Evolutionary conservation across 2,797 vertebrate species (phyloP), one percentile per base, ranked within the genome.

Genomic region (Diplodus sargus): DNA sequence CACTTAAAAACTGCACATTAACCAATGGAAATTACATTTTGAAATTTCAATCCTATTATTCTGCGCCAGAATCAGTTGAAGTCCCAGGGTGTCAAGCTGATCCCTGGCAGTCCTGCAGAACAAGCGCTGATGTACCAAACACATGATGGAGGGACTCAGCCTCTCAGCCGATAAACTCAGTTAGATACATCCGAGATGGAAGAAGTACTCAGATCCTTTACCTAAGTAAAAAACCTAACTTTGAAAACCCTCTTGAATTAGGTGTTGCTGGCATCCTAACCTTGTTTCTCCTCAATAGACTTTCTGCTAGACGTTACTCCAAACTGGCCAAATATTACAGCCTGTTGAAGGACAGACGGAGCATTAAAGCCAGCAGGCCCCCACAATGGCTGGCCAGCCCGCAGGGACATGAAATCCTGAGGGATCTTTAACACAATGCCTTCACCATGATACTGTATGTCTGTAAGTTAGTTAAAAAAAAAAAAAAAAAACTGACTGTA

Each of bases 61-160:
- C n/a, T 66, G 23, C 16, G 17, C 75, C 25, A 93, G 93, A 92
- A 77, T 54, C 87, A 87, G 78, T 94, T 94, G 70, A 92, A 88
- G 75, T 89, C 91, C 15, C 92, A 94, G 76, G 91, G 94, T 16
- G 75, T 76, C 49, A 87, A 69, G 48, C 79, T 94, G 82, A 82
- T 92, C 25, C 90, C 92, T 1, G 91, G 92, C 15, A 59, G 18
- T 51, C 66, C 84, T 12, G 72, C 68, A 20, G 87, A 92, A 15
- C 90, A 91, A 78, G 91, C 92, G 0, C 34, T 88, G n/a, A 88
- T 89, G 78, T 90, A 83, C 76, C 92, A 94, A 49, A n/a, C 88
- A 85, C 43, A 87, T 89, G 86, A 90, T 93, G 70, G 93, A 95
- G 83, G 78, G 74, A 22, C 45, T 86, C 12, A 20, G 42, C 17